Base-by-base conservation (phyloP, 1,140 invertebrate genomes). In the Cardiocondyla obscurior region DNA sequence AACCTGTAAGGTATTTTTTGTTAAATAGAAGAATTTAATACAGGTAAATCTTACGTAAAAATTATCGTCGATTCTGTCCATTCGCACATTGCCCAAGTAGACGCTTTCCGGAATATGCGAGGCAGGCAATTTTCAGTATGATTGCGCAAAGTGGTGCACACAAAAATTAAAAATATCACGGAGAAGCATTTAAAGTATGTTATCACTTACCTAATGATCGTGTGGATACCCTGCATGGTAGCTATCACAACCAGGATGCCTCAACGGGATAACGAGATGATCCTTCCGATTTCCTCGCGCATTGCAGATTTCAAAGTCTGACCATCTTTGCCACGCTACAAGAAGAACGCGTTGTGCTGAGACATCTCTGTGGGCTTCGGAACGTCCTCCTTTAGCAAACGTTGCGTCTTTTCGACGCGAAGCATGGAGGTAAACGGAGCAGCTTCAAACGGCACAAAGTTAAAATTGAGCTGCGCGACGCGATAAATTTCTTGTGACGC, bases 11-110 rank as follows among this genome's bases (percentile, higher is more conserved):
- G 55, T 86, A 81, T 87, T 84, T 87, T 87, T 84, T 87, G 85
- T 87, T 87, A 49, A 87, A 22, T 87, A 70, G 84, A 76, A 84
- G 81, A 70, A 79, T 87, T 87, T 87, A 84, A 87, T 86, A 83
- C 77, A 87, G 69, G 46, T 81, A 42, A 33, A 72, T 51, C 36
- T 79, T 12, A 25, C 42, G 16, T 77, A 64, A 42, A 53, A 42
- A 76, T 62, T n/a, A n/a, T n/a, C 44, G 42, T 22, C 12, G 22
- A 42, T 39, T 5, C n/a, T 53, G 44, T 55, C 10, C 10, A 39
- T 77, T 53, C 14, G 30, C 2, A 7, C 33, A 12, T n/a, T 53
- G 19, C 49, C 49, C 12, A 53, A 7, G 10, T 65, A 65, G 16
- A 28, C 12, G 22, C 14, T 44, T 28, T 44, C 36, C 12, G 14